A percentile compares a stretch with the other conserved stretches of the same genome.
phyloP scores from a whole-genome alignment of 2,113 vertebrate species.

The Regulus satrapa region DNA sequence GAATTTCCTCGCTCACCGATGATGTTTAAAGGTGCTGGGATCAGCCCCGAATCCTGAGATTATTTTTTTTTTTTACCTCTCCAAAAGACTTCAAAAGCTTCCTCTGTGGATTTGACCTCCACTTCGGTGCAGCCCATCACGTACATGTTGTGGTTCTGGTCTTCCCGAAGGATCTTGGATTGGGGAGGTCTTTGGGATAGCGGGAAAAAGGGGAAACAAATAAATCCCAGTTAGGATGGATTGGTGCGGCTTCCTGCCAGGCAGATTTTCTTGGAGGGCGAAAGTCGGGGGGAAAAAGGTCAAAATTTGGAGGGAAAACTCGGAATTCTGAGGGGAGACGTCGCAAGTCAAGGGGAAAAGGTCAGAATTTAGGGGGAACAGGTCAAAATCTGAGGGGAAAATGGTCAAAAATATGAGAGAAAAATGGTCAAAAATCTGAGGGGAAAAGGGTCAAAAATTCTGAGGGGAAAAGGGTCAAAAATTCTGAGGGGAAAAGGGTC shows the following conservation, averaged over 20 bases:
- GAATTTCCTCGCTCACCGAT: neutral
- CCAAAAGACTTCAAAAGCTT: conserved; percentile 94
- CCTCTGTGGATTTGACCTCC: conserved; percentile 94
- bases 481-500: too few relatives aligned
- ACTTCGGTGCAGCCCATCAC: conserved; percentile 92
- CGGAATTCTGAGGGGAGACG: neutral
- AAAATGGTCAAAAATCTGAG: neutral
- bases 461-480: neutral
- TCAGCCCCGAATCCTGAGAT: neutral
- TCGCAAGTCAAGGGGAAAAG: too few relatives aligned
- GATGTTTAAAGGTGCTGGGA: neutral
- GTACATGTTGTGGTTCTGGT: conserved; percentile 98
- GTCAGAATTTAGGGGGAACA: too few relatives aligned
- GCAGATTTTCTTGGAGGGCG: neutral
- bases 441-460: neutral
- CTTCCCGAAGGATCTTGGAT: conserved; percentile 91
- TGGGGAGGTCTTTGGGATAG: conserved; percentile 81
- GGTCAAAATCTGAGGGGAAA: neutral
- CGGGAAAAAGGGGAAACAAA: neutral
- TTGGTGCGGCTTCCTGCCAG: neutral
- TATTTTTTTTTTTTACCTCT: conserved; percentile 74
- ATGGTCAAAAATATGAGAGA: neutral
- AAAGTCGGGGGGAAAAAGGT: neutral
- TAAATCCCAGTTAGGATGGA: too few relatives aligned
- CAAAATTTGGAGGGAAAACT: neutral